phyloP scores from a whole-genome alignment of 2,888 invertebrate genomes.

The Agriotes lineatus region DNA sequence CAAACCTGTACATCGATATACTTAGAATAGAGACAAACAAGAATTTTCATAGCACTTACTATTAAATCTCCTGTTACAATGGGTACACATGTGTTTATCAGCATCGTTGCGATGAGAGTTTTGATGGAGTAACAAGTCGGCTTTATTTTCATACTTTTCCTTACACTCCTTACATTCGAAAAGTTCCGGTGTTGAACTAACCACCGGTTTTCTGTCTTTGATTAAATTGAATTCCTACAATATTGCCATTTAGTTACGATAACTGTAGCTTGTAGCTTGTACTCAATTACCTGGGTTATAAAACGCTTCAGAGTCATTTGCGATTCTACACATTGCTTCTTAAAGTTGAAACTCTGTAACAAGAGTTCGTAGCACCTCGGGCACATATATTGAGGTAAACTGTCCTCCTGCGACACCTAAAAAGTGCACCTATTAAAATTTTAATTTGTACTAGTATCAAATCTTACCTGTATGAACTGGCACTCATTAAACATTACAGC shows the following conservation, averaged over 20 bases:
- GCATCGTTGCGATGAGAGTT: background rate
- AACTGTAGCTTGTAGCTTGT: no score
- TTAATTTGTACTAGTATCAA: background rate
- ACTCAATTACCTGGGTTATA: slow-evolving; percentile 32
- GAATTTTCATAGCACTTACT: slow-evolving; percentile 12
- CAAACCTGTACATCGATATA: background rate
- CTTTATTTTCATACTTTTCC: background rate
- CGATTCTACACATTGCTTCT: slow-evolving; percentile 53
- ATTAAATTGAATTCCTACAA: no score
- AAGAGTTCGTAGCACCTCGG: slow-evolving; percentile 49
- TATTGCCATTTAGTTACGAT: no score
- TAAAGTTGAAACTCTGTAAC: slow-evolving; percentile 53
- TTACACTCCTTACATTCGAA: background rate
- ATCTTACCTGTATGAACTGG: slow-evolving; percentile 47
- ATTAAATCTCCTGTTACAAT: slow-evolving; percentile 13
- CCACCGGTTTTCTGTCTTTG: slow-evolving; percentile 28
- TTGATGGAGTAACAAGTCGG: background rate
- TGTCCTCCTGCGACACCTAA: slow-evolving; percentile 48
- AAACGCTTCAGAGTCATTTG: slow-evolving; percentile 45
- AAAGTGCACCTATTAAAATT: background rate
- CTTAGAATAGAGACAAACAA: background rate
- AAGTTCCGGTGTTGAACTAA: background rate
- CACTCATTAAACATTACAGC: slow-evolving; percentile 47
- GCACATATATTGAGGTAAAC: slow-evolving; percentile 53
- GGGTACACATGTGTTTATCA: background rate